Evolutionary conservation across 2,113 vertebrate genomes (phyloP).

Genomic region (Amphilophus citrinellus): DNA sequence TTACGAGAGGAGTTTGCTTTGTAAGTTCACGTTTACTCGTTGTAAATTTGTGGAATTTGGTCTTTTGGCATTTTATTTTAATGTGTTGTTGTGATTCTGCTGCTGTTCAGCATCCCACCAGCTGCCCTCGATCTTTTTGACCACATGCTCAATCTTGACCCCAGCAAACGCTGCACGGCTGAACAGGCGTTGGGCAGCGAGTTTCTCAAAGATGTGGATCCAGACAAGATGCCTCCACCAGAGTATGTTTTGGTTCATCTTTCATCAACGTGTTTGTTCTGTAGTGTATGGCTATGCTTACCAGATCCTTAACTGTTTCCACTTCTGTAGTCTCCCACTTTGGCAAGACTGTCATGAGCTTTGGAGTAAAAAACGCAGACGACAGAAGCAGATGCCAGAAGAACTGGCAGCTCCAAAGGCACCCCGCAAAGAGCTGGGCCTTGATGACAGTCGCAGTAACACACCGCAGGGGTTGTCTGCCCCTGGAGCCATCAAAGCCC

Average conservation of each 20-base stretch:
- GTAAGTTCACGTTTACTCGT: conserved; percentile 81
- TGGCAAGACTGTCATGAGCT: conserved; percentile 99
- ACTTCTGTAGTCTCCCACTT: conserved; percentile 87
- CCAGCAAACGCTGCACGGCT: conserved; percentile 95
- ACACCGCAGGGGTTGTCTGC: conserved; percentile 92
- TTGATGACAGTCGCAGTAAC: conserved; percentile 96
- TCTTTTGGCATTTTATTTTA: not conserved
- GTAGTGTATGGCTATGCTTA: not conserved
- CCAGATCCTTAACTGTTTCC: not conserved
- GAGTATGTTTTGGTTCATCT: conserved; percentile 84
- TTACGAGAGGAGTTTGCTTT: conserved; percentile 98
- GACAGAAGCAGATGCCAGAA: conserved; percentile 97
- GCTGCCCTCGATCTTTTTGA: conserved; percentile 96
- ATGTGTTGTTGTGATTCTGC: not conserved
- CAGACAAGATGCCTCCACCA: conserved; percentile 97
- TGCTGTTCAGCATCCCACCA: conserved; percentile 86
- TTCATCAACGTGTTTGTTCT: not conserved
- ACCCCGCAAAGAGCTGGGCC: conserved; percentile 93
- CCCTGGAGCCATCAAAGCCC: conserved; percentile 87
- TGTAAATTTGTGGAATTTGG: not conserved
- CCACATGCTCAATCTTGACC: conserved; percentile 97
- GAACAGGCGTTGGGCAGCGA: conserved; percentile 95
- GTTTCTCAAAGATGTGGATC: conserved; percentile 95
- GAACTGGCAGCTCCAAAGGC: conserved; percentile 89
- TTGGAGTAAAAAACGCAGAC: conserved; percentile 98